phyloP scores from a whole-genome alignment of 2,797 vertebrate genomes.

The Siniperca undulata region DNA sequence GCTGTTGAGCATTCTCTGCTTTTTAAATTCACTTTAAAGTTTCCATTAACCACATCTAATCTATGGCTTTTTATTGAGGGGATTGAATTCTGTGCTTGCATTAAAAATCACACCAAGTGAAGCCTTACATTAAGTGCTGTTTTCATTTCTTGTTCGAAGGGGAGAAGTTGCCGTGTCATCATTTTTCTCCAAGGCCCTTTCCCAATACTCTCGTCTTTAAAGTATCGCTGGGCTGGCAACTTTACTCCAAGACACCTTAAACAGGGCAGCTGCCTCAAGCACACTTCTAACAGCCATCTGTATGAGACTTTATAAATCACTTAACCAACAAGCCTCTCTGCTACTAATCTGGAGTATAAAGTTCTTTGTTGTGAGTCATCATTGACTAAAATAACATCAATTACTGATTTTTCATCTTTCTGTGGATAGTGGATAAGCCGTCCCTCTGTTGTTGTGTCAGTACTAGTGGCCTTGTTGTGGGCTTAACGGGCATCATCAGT shows the following conservation, averaged over 20 bases:
- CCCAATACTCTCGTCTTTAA: conserved; percentile 39
- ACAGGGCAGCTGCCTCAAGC: conserved; percentile 45
- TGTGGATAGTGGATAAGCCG: conserved; percentile 25
- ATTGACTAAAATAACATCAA: conserved; percentile 44
- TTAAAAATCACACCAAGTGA: conserved; percentile 22
- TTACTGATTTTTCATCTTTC: conserved; percentile 18
- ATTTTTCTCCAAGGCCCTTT: conserved; percentile 46
- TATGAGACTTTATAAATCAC: conserved; percentile 27
- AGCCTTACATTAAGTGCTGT: conserved; percentile 3
- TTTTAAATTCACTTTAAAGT: conserved; percentile 14
- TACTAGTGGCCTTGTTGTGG: conserved; percentile 56
- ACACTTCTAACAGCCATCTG: conserved; percentile 25
- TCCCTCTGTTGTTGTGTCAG: conserved; percentile 43
- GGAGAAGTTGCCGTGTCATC: conserved; percentile 51
- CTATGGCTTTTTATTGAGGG: neutral
- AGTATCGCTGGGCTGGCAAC: conserved; percentile 48
- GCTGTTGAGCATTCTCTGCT: neutral
- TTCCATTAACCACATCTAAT: conserved; percentile 11
- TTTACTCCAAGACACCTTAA: conserved; percentile 51
- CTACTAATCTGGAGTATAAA: conserved; percentile 16
- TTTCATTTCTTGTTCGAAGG: conserved; percentile 43
- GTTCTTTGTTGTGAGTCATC: conserved; percentile 25
- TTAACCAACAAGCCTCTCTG: conserved; percentile 37
- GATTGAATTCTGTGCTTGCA: conserved; percentile 1
- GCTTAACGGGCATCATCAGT: conserved; percentile 44